These are phyloP conservation scores for Lysandra bellargus DNA, from an alignment of 2,888 invertebrate species.

Conservation along the genomic window DNA sequence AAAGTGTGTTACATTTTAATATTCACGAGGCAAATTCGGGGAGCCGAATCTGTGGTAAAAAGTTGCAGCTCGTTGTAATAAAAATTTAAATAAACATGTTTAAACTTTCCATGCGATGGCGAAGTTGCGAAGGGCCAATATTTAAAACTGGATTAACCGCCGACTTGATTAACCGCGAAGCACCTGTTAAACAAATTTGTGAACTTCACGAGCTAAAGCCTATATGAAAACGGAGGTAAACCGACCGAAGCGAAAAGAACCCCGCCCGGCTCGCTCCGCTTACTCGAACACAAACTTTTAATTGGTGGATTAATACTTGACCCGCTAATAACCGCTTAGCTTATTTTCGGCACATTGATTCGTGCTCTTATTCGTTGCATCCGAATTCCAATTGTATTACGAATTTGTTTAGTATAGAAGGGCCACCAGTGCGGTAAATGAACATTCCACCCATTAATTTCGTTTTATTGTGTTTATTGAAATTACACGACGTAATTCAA, in stretches of 20 bases:
- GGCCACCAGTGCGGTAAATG: not conserved
- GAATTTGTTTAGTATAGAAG: not conserved
- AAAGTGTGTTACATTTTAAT: no score
- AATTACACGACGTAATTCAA: not conserved
- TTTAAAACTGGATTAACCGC: conserved; percentile 15
- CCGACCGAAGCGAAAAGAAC: conserved; percentile 47
- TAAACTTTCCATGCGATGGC: not conserved
- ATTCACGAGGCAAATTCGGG: not conserved
- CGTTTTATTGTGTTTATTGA: not conserved
- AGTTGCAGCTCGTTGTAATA: not conserved
- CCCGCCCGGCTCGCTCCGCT: conserved; percentile 38
- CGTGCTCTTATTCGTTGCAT: not conserved
- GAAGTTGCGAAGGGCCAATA: not conserved
- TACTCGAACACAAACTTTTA: conserved; percentile 50
- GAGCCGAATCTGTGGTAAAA: not conserved
- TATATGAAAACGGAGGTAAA: conserved; percentile 42
- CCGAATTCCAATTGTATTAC: not conserved
- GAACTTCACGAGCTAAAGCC: conserved; percentile 21
- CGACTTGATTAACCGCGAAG: conserved; percentile 10
- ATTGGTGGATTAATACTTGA: conserved; percentile 58
- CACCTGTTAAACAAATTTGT: conserved; percentile 27
- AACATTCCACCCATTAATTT: not conserved
- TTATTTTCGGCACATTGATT: conserved; percentile 36
- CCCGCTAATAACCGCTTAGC: conserved; percentile 45
- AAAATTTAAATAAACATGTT: conserved; percentile 6